Evolutionary conservation across 2,888 invertebrate genomes (phyloP).

Genomic region (Noctuana brunneofusca): DNA sequence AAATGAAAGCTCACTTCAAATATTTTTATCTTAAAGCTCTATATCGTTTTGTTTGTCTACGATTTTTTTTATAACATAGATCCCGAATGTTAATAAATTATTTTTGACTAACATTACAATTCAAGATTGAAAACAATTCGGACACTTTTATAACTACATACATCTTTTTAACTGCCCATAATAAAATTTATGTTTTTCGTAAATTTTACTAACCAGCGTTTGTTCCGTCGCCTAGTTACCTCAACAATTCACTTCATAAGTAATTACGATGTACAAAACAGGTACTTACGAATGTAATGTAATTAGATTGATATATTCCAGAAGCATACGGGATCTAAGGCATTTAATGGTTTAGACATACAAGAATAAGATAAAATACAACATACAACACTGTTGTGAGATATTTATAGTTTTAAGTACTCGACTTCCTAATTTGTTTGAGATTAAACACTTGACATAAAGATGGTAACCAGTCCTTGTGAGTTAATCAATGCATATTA

Average conservation of each 20-base stretch:
- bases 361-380: slow-evolving; percentile 8
- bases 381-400: slow-evolving; percentile 3
- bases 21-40: too few species aligned
- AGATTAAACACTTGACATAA: slow-evolving; percentile 21
- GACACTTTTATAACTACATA: background rate
- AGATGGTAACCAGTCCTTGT: slow-evolving; percentile 50
- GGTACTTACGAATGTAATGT: background rate
- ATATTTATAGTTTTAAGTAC: slow-evolving; percentile 16
- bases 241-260: background rate
- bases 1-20: too few species aligned
- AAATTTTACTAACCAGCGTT: background rate
- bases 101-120: too few species aligned
- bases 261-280: too few species aligned
- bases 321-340: slow-evolving; percentile 14
- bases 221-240: background rate
- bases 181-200: background rate
- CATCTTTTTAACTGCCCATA: background rate
- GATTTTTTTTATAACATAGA: too few species aligned
- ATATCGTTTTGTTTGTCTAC: too few species aligned
- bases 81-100: too few species aligned
- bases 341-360: slow-evolving; percentile 7
- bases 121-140: background rate
- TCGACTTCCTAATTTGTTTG: slow-evolving; percentile 20
- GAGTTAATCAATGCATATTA: slow-evolving; percentile 69
- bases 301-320: slow-evolving; percentile 25